These are phyloP conservation scores for Hipparchia semele DNA, from an alignment of 2,888 invertebrate species.

Conservation along the genomic window DNA sequence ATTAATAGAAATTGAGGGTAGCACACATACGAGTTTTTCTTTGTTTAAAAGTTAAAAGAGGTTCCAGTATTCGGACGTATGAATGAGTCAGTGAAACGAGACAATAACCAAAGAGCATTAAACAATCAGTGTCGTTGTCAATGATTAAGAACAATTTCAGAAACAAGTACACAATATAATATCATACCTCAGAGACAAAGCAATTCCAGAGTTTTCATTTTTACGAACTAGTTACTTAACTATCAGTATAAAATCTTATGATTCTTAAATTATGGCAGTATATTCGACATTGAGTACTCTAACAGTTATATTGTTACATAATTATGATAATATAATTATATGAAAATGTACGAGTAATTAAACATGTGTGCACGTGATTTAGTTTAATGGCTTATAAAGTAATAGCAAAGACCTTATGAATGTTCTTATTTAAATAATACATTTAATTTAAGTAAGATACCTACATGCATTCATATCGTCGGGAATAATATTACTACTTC, in stretches of 20 bases:
- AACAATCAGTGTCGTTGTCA: slow-evolving; percentile 19
- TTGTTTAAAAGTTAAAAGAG: neutral
- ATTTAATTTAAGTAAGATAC: neutral
- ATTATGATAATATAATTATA: neutral
- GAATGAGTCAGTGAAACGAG: slow-evolving; percentile 10
- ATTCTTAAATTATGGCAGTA: slow-evolving; percentile 40
- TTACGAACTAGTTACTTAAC: slow-evolving; percentile 28
- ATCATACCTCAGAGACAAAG: slow-evolving; percentile 32
- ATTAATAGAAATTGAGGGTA: no score
- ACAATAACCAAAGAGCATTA: slow-evolving; percentile 19
- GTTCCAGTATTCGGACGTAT: neutral
- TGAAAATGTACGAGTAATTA: neutral
- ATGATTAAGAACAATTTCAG: slow-evolving; percentile 35
- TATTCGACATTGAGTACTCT: slow-evolving; percentile 29
- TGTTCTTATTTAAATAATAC: neutral
- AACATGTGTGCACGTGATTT: neutral
- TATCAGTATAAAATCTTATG: slow-evolving; percentile 34
- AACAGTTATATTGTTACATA: slow-evolving; percentile 10
- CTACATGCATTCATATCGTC: neutral
- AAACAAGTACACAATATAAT: slow-evolving; percentile 23
- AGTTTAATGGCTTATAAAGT: neutral
- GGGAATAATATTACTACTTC: neutral
- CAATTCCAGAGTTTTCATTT: slow-evolving; percentile 34
- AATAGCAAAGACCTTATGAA: neutral
- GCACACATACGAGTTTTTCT: no score